Conservation (phyloP, 2,797 vertebrate genomes). For the Gephyroberyx darwinii region DNA sequence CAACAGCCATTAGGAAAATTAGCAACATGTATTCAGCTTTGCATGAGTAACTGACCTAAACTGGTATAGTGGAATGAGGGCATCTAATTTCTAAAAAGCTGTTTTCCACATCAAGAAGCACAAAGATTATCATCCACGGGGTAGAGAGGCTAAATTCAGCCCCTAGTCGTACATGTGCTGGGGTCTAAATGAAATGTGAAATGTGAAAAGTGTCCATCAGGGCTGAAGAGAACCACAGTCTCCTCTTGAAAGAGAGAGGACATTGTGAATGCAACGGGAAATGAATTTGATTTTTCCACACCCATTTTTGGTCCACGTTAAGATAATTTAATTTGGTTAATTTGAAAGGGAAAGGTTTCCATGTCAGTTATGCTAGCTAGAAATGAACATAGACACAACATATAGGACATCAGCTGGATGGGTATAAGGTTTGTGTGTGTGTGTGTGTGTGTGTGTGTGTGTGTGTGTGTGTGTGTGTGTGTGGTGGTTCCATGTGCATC, state of each 20-base stretch:
- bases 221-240: background rate
- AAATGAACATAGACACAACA: background rate
- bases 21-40: too few relatives aligned
- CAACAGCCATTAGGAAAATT: too few relatives aligned
- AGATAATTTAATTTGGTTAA: background rate
- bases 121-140: background rate
- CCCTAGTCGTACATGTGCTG: background rate
- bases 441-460: slow-evolving; percentile 4
- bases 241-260: background rate
- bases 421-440: background rate
- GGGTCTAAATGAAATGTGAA: background rate
- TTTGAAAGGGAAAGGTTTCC: background rate
- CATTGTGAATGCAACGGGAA: background rate
- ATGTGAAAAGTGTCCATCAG: background rate
- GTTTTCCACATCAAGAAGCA: background rate
- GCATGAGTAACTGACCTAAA: too few relatives aligned
- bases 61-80: too few relatives aligned
- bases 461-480: background rate
- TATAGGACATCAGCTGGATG: background rate
- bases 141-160: background rate
- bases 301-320: background rate
- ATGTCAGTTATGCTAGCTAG: background rate
- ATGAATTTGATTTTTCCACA: background rate
- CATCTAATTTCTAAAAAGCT: too few relatives aligned
- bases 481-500: background rate